Evolutionary conservation across 2,113 vertebrate species (phyloP).

Genomic region (Cricetomys ansorgei): DNA sequence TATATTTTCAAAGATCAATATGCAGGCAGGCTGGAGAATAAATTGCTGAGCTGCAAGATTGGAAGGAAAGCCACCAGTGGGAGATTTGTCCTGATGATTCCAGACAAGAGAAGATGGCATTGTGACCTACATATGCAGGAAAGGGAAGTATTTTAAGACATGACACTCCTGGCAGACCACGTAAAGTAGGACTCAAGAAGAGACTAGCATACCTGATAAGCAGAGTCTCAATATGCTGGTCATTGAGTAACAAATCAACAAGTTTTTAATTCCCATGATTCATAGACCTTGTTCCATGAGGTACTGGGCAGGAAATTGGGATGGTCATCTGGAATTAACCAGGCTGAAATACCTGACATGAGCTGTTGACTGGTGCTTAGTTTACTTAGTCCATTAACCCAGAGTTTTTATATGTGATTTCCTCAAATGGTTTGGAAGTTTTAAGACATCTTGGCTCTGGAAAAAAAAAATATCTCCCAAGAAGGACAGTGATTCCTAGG

Average conservation of each 20-base stretch:
- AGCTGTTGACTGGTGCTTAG: background rate
- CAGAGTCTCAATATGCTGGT: background rate
- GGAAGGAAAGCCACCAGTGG: background rate
- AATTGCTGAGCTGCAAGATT: background rate
- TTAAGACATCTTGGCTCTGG: background rate
- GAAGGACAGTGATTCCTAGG: background rate
- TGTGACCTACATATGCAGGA: background rate
- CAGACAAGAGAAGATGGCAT: background rate
- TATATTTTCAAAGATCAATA: conserved; percentile 15
- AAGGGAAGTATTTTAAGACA: background rate
- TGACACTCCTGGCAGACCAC: background rate
- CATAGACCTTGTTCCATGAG: background rate
- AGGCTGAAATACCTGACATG: background rate
- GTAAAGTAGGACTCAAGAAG: background rate
- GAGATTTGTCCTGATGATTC: background rate
- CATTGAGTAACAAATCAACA: background rate
- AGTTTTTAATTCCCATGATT: background rate
- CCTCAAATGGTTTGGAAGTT: background rate
- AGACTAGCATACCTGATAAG: background rate
- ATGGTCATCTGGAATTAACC: background rate
- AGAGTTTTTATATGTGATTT: background rate
- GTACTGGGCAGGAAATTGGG: background rate
- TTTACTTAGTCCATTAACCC: too few relatives aligned
- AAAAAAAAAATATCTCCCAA: background rate
- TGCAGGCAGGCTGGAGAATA: background rate